Evolutionary conservation across 1,140 invertebrate genomes (phyloP), one percentile per base, ranked within the genome.

Genomic region (Drosophila rufa): DNA sequence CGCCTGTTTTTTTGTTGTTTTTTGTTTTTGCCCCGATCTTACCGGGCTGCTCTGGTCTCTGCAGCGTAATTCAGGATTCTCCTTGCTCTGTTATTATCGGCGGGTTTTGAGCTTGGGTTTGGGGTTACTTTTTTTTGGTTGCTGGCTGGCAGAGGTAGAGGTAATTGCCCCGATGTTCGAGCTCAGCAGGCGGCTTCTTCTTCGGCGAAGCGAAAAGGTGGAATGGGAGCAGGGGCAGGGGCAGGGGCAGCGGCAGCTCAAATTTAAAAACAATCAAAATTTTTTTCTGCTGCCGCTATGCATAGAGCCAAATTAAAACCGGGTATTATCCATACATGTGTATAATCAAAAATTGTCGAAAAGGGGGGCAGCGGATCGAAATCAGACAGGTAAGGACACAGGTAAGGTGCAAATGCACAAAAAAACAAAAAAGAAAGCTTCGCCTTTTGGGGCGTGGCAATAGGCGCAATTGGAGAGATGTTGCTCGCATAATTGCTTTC

Each of bases 21-120:
- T 61, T 48, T 38, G 19, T 45, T 19, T 51, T 71, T 59, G 14
- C 33, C 36, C 53, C 36, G 36, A 56, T 56, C 53, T 48, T 47
- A 51, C 61, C 68, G 8, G 43, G 40, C 51, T 30, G 48, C 22
- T 25, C 51, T 51, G 61, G 47, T 69, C 74, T 71, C 71, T 75
- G 70, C 78, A 73, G 85, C 85, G 85, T 90, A 90, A 90, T 90
- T 84, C 85, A 90, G 85, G 85, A 90, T 90, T 84, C 85, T 82
- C 81, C 48, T 80, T 76, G 77, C 84, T 83, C 80, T 90, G 85
- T 90, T 90, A 90, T 90, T 90, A 90, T 90, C 74, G 85, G 70
- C 80, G 84, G 79, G 79, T 42, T 76, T 79, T 75, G 59, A 57
- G 67, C 50, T 80, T 73, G 77, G 58, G 47, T 60, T 65, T 59